phyloP scores from a whole-genome alignment of 2,113 vertebrate species.

The Chauna torquata region DNA sequence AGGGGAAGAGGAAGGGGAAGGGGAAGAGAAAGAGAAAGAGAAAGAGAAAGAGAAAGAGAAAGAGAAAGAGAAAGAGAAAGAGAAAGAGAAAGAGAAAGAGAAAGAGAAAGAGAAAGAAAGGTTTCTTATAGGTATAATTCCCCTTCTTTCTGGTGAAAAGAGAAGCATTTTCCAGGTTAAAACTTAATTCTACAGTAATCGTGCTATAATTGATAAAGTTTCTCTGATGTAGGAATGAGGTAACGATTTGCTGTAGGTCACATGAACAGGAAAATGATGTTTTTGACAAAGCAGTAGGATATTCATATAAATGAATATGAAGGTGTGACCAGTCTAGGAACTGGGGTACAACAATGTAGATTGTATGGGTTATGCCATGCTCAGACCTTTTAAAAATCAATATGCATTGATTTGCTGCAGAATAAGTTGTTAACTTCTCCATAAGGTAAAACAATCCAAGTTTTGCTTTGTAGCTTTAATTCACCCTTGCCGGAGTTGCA shows the following conservation, averaged over 20 bases:
- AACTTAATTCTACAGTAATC: background rate
- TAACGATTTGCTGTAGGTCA: background rate
- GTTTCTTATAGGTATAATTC: background rate
- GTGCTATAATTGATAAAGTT: background rate
- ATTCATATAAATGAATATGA: background rate
- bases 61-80: too few species aligned
- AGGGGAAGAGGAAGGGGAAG: rapidly evolving
- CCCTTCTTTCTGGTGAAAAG: background rate
- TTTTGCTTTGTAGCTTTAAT: background rate
- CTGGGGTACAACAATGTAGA: background rate
- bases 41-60: too few species aligned
- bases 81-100: too few species aligned
- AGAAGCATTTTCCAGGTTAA: background rate
- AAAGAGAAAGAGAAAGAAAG: background rate
- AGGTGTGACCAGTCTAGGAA: background rate
- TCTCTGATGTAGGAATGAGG: background rate
- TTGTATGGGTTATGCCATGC: background rate
- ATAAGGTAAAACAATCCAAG: background rate
- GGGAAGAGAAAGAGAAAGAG: too few species aligned
- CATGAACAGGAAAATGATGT: background rate
- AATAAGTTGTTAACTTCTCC: background rate
- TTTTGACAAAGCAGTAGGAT: background rate
- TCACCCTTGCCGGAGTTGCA: background rate
- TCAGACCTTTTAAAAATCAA: background rate
- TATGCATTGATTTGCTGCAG: background rate